Evolutionary conservation across 2,113 vertebrate genomes (phyloP), one percentile per base, ranked within the genome.

Genomic region (Paratilapia polleni): DNA sequence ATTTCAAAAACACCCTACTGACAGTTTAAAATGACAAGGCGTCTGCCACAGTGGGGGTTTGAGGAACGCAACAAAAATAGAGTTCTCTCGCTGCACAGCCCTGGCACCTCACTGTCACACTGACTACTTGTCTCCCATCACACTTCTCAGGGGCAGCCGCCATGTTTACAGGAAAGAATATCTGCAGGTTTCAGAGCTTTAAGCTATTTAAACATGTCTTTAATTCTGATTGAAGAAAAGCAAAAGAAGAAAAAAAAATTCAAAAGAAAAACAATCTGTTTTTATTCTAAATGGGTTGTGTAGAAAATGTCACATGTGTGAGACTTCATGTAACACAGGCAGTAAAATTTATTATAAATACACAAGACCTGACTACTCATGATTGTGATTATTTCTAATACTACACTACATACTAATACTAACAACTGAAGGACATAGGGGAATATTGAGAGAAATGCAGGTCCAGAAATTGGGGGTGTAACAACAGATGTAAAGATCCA

Each of bases 11-110:
- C 76, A 86, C 36, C 58, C 56, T 36, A 34, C 81, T 88, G 93
- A 91, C 84, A 87, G 87, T 82, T 93, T 77, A 63, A 89, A 93
- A 88, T 84, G 86, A 91, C 82, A 86, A 66, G 89, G 80, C 28
- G 78, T 87, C 85, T 87, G 86, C 81, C 84, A 24, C 84, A 86
- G 83, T 49, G 76, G 88, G 86, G 64, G 66, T 78, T 66, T 85
- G 81, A 82, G 63, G 87, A 81, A 68, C 54, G 43, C 59, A 78
- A 87, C 68, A 87, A 82, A 92, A 90, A 89, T 38, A 83, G 49
- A 73, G 78, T 43, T 52, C 17, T 54, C 38, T 83, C 82, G 63
- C 11, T 56, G 12, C 62, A 59, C 49, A 61, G 58, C 62, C 78
- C 80, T 10, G 63, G 52, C 36, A 68, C 64, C 77, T 80, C 63